A percentile compares a stretch with the other conserved stretches of the same genome.
These are phyloP conservation scores for Melinaea menophilus DNA, from an alignment of 2,888 invertebrate species.

Conservation along the genomic window DNA sequence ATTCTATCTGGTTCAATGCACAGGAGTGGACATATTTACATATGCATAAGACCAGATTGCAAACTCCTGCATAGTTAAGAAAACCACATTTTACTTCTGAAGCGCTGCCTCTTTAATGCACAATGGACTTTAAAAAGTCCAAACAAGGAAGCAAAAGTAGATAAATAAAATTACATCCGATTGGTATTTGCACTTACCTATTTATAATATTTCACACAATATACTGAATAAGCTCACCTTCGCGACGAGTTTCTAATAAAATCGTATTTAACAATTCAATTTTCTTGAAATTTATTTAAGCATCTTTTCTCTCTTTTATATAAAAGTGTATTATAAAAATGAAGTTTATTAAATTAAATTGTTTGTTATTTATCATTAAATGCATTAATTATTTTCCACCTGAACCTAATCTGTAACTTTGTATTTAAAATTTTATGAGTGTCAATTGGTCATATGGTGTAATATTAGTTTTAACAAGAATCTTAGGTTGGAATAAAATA, in stretches of 20 bases:
- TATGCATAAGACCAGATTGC: slow-evolving; percentile 18
- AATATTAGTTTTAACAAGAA: no score
- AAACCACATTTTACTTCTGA: slow-evolving; percentile 16
- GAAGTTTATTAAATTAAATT: no score
- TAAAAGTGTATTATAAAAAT: not conserved
- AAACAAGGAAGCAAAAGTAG: slow-evolving; percentile 6
- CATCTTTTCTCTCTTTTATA: slow-evolving; percentile 7
- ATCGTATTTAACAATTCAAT: slow-evolving; percentile 7
- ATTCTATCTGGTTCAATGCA: slow-evolving; percentile 15
- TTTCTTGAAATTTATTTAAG: not conserved
- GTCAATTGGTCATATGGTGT: no score
- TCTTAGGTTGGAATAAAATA: no score
- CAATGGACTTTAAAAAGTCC: slow-evolving; percentile 38
- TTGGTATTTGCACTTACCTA: slow-evolving; percentile 46
- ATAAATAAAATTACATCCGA: slow-evolving; percentile 43
- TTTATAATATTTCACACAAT: slow-evolving; percentile 32
- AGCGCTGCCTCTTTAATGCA: not conserved
- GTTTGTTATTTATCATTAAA: no score
- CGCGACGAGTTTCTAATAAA: slow-evolving; percentile 20
- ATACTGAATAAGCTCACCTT: slow-evolving; percentile 21
- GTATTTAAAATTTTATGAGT: no score
- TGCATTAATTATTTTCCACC: no score
- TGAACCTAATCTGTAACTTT: no score
- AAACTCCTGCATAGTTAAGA: slow-evolving; percentile 13
- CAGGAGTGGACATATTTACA: slow-evolving; percentile 14